Evolutionary conservation across 1,140 invertebrate species (phyloP), one percentile per base, ranked within the genome.

Genomic region (Cheumatopsyche charites): DNA sequence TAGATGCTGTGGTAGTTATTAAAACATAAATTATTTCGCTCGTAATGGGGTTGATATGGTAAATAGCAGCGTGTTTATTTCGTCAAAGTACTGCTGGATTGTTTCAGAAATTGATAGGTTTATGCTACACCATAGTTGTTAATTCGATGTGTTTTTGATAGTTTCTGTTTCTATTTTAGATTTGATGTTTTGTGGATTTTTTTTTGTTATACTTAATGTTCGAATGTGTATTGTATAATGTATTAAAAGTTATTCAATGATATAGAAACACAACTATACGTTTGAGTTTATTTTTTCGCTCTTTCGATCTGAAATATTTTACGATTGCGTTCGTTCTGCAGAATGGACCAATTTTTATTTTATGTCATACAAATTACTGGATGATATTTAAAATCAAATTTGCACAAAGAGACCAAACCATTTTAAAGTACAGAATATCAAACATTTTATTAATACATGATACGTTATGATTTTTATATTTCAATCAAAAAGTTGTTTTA

Each of bases 221-320:
- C 29, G n/a, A n/a, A 36, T 36, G 29, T 36, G 29, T 36, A 36
- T 36, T 36, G 29, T 36, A 49, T 72, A 72, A 72, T 72, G 62
- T 72, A 72, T 72, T 72, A 72, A 72, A 72, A 72, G 70, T 72
- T 72, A 72, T 72, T 72, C 70, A 72, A 72, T 72, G 63, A 72
- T 72, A 72, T 72, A 72, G 70, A 72, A 67, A 72, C 70, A 72
- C 70, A 72, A 67, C 70, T 72, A 72, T 47, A 72, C 45, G 25
- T 61, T 62, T 72, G 52, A 72, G 63, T 63, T 29, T 71, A 63
- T 36, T 72, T 72, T 72, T 72, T 71, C 61, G 62, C 70, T 55
- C 15, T 42, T 41, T 29, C 47, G 70, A 67, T 67, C 62, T 67
- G 70, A 67, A 72, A 72, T 72, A 72, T 72, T 72, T 72, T 26